Percentiles rank a stretch among this genome's conserved stretches.
Conservation (phyloP, 2,113 vertebrate genomes). For the Pitta sordida region DNA sequence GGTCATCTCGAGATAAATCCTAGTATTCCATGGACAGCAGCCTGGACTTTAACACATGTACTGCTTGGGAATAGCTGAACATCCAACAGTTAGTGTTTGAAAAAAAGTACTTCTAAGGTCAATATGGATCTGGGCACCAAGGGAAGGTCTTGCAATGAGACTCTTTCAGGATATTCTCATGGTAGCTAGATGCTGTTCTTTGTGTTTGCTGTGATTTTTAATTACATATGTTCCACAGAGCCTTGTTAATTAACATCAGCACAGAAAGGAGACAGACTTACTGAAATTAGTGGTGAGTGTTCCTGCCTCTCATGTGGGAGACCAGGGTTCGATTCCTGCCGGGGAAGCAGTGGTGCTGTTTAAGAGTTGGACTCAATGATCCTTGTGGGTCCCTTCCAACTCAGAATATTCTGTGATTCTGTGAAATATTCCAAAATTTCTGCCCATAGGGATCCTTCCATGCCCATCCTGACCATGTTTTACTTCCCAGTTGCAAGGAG, state of each 20-base stretch:
- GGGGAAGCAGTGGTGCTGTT: too few species aligned
- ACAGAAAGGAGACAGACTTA: background rate
- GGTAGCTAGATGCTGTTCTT: background rate
- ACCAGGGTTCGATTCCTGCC: too few species aligned
- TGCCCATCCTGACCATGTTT: background rate
- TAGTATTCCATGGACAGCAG: background rate
- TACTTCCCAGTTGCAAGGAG: background rate
- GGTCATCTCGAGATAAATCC: background rate
- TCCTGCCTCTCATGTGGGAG: too few species aligned
- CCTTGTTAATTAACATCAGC: background rate
- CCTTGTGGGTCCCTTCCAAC: too few species aligned
- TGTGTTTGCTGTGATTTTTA: background rate
- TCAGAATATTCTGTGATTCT: too few species aligned
- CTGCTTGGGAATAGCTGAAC: background rate
- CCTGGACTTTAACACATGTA: background rate
- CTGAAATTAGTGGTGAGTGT: too few species aligned
- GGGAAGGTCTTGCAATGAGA: background rate
- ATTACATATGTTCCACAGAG: background rate
- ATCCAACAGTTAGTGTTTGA: rapidly evolving
- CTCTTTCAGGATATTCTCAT: background rate
- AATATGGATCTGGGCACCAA: background rate
- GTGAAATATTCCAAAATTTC: background rate
- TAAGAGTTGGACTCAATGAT: too few species aligned
- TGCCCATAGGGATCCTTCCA: background rate
- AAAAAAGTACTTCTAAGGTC: background rate